Evolutionary conservation across 1,140 invertebrate species (phyloP).

Genomic region (Drosophila lacertosa): DNA sequence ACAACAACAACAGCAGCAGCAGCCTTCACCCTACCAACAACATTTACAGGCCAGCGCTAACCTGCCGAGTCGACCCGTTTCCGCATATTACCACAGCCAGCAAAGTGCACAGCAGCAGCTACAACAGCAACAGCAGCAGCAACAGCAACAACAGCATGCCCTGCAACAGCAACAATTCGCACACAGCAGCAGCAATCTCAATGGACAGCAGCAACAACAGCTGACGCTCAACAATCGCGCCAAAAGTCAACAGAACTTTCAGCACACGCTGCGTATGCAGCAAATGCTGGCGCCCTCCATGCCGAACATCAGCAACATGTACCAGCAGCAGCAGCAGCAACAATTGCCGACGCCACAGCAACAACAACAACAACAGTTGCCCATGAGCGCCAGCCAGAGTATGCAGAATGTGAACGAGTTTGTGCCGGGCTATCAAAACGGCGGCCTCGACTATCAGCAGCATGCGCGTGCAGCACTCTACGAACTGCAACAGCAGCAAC

Average conservation of each 20-base stretch:
- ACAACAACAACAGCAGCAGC: conserved; percentile 65
- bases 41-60: conserved; percentile 58
- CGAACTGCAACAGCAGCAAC: conserved; percentile 65
- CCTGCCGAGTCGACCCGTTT: conserved; percentile 72
- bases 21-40: conserved; percentile 50
- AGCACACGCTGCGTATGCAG: conserved; percentile 79
- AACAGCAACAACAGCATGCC: conserved; percentile 68
- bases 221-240: conserved; percentile 74
- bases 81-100: conserved; percentile 78
- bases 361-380: conserved; percentile 45
- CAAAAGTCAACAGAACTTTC: conserved; percentile 75
- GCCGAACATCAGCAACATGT: conserved; percentile 83
- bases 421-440: conserved; percentile 63
- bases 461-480: conserved; percentile 67
- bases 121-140: conserved; percentile 58
- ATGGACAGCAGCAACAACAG: conserved; percentile 58
- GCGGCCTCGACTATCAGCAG: conserved; percentile 64
- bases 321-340: conserved; percentile 71
- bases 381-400: conserved; percentile 79
- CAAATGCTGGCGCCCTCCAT: conserved; percentile 84
- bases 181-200: conserved; percentile 66
- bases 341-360: conserved; percentile 47
- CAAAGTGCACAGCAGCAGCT: conserved; percentile 64
- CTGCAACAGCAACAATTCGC: conserved; percentile 69
- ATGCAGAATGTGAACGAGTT: conserved; percentile 84